These are phyloP conservation scores for Mustelus asterias DNA, from an alignment of 2,113 vertebrate genomes.

Conservation along the genomic window DNA sequence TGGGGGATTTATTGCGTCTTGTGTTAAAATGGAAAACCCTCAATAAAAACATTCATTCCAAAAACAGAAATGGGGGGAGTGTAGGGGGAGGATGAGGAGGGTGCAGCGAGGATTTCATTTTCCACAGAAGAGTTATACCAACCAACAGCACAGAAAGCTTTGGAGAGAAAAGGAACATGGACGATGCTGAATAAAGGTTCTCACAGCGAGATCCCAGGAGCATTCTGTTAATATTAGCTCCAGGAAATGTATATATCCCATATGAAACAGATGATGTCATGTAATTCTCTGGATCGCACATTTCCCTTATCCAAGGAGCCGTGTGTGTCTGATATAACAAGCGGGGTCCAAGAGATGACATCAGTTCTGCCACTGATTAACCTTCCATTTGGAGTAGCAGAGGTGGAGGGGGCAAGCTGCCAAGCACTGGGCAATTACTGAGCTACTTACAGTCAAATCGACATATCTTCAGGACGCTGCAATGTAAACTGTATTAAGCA, in stretches of 20 bases:
- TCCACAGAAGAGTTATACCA: not conserved
- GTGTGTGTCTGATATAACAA: not conserved
- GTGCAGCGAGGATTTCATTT: not conserved
- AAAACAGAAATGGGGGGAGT: not conserved
- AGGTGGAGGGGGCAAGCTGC: not conserved
- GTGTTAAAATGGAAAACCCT: no score
- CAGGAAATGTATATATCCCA: conserved; percentile 17
- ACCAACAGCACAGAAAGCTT: not conserved
- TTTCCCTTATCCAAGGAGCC: not conserved
- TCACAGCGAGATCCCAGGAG: not conserved
- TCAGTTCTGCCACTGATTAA: not conserved
- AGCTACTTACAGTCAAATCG: not conserved
- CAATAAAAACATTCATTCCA: no score
- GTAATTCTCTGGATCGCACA: not conserved
- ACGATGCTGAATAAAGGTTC: not conserved
- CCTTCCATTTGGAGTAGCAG: not conserved
- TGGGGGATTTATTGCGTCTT: no score
- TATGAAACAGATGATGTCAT: conserved; percentile 22
- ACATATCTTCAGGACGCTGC: not conserved
- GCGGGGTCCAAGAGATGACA: not conserved
- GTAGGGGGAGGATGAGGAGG: no score
- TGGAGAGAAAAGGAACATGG: not conserved
- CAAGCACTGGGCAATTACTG: not conserved
- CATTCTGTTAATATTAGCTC: not conserved
- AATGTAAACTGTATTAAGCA: not conserved